phyloP scores from a whole-genome alignment of 2,797 vertebrate genomes.

The Halcyon badia region DNA sequence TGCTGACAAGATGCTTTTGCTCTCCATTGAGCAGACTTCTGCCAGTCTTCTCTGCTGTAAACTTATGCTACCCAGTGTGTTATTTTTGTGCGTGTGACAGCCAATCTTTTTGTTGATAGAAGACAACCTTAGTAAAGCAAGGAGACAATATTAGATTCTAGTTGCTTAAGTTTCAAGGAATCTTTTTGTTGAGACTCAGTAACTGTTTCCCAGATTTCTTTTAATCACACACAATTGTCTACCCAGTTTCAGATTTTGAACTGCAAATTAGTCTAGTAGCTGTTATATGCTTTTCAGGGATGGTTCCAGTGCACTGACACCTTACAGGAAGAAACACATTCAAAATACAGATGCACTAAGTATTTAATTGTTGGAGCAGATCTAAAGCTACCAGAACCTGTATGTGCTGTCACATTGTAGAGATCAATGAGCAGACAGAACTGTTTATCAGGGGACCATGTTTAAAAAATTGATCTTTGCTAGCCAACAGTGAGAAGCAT shows the following conservation, averaged over 20 bases:
- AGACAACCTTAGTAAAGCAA: neutral
- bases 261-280: neutral
- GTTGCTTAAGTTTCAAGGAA: neutral
- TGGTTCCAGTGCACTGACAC: fast-evolving
- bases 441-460: neutral
- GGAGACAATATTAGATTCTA: neutral
- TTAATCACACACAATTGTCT: neutral
- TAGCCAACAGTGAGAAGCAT: neutral
- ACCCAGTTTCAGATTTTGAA: neutral
- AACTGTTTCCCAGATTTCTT: neutral
- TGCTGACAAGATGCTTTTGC: neutral
- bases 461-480: neutral
- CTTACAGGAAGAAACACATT: neutral
- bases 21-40: neutral
- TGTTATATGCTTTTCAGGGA: neutral
- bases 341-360: neutral
- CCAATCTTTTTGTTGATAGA: neutral
- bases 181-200: neutral
- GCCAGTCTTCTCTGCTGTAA: neutral
- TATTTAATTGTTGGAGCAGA: neutral
- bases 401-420: neutral
- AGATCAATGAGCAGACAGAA: neutral
- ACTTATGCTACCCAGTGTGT: neutral
- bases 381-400: neutral
- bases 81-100: neutral